Base-by-base conservation (phyloP, 2,888 invertebrate species). In the Hydroisotoma schaefferi region DNA sequence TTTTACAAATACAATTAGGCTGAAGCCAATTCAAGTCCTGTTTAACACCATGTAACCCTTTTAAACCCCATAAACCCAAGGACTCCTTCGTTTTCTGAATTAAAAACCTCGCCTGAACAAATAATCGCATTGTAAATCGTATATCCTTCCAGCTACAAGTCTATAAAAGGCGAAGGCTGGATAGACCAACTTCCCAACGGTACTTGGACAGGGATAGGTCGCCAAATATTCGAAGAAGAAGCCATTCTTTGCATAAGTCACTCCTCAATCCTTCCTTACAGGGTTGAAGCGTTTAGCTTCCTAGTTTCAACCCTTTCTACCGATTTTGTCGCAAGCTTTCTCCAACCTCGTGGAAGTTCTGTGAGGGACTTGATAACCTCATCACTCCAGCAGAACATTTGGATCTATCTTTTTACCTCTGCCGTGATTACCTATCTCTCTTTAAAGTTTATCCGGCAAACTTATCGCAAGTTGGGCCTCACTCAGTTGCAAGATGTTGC, bases 151-250 rank as follows among this genome's bases (percentile, higher is more conserved):
- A 40, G 40, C 5, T 40, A 8, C 40, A 40, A 15, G 20, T 15
- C 40, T 5, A 40, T 40, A 18, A 15, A 40, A 18, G 40, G 40
- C 20, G 40, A 40, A 15, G 40, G 40, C 5, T 40, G 40, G 40
- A 15, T 40, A 4, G 40, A 40, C n/a, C 40, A 40, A 15, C 40
- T 40, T 40, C 40, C 40, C 5, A 40, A 40, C 40, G 40, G 40
- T 18, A 8, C 8, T 40, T 40, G 40, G 40, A 8, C 40, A 15
- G 40, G 40, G 5, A 40, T 40, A 15, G 40, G 40, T 5, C 8
- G 40, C n/a, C 40, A 40, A 15, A 20, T 40, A 5, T 5, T 8
- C 4, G n/a, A 15, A 40, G 40, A 40, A 5, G 40, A 40, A 40
- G 40, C 40, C 3, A 15, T 40, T 8, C 20, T 40, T 5, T 40